Evolutionary conservation across 2,797 vertebrate genomes (phyloP), one percentile per base, ranked within the genome.

Genomic region (Chrysocyon brachyurus): DNA sequence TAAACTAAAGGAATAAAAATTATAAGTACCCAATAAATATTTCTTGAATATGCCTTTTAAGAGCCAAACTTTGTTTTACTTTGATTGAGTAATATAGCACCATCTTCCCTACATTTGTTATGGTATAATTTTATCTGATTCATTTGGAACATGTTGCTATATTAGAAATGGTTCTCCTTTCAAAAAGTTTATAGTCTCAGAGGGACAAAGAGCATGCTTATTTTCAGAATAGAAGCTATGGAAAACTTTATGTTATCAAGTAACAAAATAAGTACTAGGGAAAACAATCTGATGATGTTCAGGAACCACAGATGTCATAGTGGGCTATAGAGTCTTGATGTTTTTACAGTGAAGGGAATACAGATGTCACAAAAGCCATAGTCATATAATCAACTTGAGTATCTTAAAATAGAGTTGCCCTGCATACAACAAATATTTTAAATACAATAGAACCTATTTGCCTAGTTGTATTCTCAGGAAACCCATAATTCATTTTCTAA

Each of bases 211-310:
- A 64, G 10, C 7, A 46, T 46, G 28, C 15, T 89, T 59, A 54
- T 89, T 93, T 94, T 91, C 52, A 73, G 26, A 90, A 86, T 78
- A 73, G 10, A 70, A 83, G 16, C 12, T 79, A 56, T 40, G 54
- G 57, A 94, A 31, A 6, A 26, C 1, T 7, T 49, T 68, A 31
- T 49, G 10, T 56, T 6, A 61, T 33, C 52, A 56, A 89, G 8
- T 83, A 40, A 31, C 12, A 79, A 91, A 66, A 83, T 66, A 4
- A 86, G 14, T 28, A n/a, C 28, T 90, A 56, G 1, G 54, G 19
- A 49, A 22, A 40, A 85, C 73, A 83, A 40, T 36, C 5, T 24
- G 66, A 78, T 59, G 36, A 49, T 36, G 0, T 84, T 61, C n/a
- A 77, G 52, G 17, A 77, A 94, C 77, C 10, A 96, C 26, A 87